Evolutionary conservation across 2,113 vertebrate species (phyloP).

Genomic region (Ceyx cyanopectus): DNA sequence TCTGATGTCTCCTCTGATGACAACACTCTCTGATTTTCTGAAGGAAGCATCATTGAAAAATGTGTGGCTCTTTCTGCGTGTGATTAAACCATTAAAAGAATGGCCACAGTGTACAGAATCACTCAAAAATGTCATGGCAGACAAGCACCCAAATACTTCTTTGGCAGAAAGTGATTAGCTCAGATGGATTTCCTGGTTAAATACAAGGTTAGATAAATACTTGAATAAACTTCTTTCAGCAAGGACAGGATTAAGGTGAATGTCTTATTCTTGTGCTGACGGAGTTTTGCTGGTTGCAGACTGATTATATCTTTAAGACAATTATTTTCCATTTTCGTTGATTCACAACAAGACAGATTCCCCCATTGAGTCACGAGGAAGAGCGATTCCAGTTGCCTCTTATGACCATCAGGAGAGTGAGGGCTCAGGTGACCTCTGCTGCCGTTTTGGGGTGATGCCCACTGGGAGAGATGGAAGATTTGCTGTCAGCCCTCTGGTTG

Average conservation of each 20-base stretch:
- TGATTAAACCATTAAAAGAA: conserved; percentile 50
- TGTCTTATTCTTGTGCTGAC: conserved; percentile 35
- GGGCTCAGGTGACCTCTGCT: neutral
- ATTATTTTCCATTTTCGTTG: conserved; percentile 47
- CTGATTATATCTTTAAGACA: conserved; percentile 33
- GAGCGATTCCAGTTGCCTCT: neutral
- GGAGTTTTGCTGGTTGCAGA: conserved; percentile 30
- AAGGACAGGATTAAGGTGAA: neutral
- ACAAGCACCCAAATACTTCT: conserved; percentile 50
- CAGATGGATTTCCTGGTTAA: conserved; percentile 74
- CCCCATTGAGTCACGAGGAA: neutral
- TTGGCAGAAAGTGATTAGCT: conserved; percentile 70
- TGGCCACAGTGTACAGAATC: neutral
- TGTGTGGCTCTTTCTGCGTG: neutral
- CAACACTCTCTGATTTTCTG: conserved; percentile 41
- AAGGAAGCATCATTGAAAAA: conserved; percentile 22
- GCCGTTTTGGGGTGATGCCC: neutral
- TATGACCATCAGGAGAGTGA: rapidly evolving
- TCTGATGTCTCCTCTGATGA: neutral
- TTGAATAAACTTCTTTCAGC: conserved; percentile 63
- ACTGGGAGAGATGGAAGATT: neutral
- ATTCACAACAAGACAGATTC: conserved; percentile 9
- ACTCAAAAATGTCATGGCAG: conserved; percentile 43
- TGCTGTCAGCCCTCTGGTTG: rapidly evolving
- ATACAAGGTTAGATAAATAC: conserved; percentile 79